These are phyloP conservation scores for Stercorarius parasiticus DNA, from an alignment of 2,113 vertebrate species.

Conservation along the genomic window DNA sequence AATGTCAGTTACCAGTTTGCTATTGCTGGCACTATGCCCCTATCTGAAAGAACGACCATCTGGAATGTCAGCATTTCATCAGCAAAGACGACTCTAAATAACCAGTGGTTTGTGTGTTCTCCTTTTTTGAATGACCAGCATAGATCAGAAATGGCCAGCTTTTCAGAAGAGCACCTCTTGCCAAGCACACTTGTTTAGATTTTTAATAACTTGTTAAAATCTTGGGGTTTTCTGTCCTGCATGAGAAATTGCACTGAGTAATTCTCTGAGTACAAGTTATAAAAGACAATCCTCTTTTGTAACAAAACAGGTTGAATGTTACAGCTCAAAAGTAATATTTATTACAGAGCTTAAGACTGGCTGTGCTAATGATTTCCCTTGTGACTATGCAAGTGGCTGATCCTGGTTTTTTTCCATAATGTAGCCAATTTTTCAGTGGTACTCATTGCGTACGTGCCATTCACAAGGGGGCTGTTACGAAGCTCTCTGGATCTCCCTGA, in stretches of 20 bases:
- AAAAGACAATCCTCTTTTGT: not conserved
- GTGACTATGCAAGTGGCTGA: not conserved
- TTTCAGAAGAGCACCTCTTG: not conserved
- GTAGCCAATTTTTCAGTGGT: not conserved
- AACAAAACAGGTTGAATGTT: not conserved
- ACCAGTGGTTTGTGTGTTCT: not conserved
- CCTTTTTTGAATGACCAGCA: not conserved
- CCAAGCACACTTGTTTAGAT: not conserved
- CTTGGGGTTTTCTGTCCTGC: not conserved
- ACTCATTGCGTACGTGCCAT: not conserved
- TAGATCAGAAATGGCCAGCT: not conserved
- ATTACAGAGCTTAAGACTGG: not conserved
- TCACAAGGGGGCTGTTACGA: not conserved
- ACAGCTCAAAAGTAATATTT: not conserved
- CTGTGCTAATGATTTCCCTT: not conserved
- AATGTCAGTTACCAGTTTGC: not conserved
- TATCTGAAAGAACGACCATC: not conserved
- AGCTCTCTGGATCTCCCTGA: not conserved
- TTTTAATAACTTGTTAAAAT: not conserved
- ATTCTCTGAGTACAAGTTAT: not conserved
- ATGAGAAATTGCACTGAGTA: not conserved
- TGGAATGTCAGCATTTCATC: not conserved
- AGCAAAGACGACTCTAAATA: not conserved
- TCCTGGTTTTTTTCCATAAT: not conserved
- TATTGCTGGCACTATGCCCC: not conserved